phyloP scores from a whole-genome alignment of 2,113 vertebrate species.

The Odontophorus gujanensis region DNA sequence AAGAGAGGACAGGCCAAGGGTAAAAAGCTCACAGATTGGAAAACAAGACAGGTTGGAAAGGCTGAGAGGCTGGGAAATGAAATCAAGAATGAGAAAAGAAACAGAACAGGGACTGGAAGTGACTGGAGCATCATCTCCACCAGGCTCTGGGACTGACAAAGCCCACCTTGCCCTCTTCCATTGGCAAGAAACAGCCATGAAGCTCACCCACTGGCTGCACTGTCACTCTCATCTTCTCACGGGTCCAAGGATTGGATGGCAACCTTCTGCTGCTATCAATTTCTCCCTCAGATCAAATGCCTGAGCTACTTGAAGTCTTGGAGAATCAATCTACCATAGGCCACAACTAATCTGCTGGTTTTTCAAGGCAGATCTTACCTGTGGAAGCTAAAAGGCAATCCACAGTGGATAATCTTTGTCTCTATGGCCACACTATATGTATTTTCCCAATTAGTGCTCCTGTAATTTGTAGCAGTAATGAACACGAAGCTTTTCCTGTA shows the following conservation, averaged over 20 bases:
- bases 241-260: conserved; percentile 17
- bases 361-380: background rate
- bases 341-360: background rate
- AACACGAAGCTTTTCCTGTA: background rate
- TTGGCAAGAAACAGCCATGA: background rate
- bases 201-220: background rate
- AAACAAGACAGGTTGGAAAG: background rate
- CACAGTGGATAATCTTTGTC: background rate
- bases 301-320: background rate
- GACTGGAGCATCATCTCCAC: background rate
- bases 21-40: background rate
- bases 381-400: background rate
- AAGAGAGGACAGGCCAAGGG: background rate
- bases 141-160: background rate
- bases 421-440: background rate
- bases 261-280: background rate
- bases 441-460: background rate
- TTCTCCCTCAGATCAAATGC: conserved; percentile 28
- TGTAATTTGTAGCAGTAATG: background rate
- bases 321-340: background rate
- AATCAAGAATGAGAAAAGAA: background rate
- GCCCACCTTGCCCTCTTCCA: background rate
- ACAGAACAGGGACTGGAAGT: background rate
- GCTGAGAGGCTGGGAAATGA: background rate
- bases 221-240: background rate